A percentile compares a stretch with the other conserved stretches of the same genome.
Evolutionary conservation across 2,113 vertebrate genomes (phyloP).

Genomic region (Anthoscopus minutus): DNA sequence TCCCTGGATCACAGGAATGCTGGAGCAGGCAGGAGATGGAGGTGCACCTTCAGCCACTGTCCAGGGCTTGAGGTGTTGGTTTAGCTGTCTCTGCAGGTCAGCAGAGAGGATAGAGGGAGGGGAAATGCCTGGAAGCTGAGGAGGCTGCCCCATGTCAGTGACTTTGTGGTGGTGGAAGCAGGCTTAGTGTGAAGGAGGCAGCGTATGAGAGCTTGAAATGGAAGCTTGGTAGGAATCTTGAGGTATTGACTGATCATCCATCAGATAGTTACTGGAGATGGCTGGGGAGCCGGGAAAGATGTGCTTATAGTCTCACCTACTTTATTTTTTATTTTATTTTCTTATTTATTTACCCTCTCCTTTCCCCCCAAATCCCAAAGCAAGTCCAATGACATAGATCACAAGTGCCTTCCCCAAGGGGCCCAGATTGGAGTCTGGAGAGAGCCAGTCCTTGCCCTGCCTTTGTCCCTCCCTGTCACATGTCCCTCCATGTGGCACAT

Average conservation of each 20-base stretch:
- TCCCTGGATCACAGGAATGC: neutral
- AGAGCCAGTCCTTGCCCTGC: neutral
- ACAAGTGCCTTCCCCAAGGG: neutral
- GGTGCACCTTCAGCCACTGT: neutral
- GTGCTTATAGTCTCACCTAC: neutral
- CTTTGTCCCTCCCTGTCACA: neutral
- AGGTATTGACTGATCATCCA: neutral
- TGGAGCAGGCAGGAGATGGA: neutral
- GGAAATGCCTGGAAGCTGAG: neutral
- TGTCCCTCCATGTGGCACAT: fast-evolving
- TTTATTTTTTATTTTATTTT: neutral
- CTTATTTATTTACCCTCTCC: slow-evolving; percentile 29
- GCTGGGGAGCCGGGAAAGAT: neutral
- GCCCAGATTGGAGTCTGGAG: neutral
- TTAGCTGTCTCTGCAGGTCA: neutral
- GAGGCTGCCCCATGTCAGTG: neutral
- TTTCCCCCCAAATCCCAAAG: neutral
- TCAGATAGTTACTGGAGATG: neutral
- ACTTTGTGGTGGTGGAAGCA: neutral
- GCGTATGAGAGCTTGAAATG: neutral
- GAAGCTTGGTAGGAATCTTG: neutral
- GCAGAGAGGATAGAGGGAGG: neutral
- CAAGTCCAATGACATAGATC: fast-evolving
- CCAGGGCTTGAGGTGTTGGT: neutral
- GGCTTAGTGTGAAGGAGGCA: neutral